Conservation (phyloP, 2,113 vertebrate genomes). For the Promerops cafer region DNA sequence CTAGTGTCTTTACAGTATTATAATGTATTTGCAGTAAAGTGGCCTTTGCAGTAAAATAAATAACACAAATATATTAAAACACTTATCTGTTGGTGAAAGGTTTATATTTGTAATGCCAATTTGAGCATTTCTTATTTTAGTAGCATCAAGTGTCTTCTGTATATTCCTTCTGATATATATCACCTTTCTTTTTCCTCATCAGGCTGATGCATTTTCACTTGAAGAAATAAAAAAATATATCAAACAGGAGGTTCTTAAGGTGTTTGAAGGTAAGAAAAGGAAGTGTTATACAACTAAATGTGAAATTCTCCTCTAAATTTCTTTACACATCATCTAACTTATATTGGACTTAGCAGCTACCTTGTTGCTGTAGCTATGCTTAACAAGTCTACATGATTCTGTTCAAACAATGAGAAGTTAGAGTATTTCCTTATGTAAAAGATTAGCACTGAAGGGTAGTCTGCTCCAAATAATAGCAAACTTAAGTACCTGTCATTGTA, state of each 20-base stretch:
- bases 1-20: background rate
- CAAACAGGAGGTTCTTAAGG: slow-evolving; percentile 84
- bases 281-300: background rate
- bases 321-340: background rate
- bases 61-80: background rate
- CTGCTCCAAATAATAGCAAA: background rate
- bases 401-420: background rate
- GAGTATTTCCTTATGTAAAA: background rate
- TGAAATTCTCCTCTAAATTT: background rate
- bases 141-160: background rate
- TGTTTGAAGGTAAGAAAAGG: slow-evolving; percentile 89
- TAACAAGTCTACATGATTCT: background rate
- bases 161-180: background rate
- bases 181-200: background rate
- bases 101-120: background rate
- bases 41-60: background rate
- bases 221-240: slow-evolving; percentile 92
- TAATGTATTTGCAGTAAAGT: background rate
- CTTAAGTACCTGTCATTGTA: background rate
- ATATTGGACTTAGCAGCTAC: background rate
- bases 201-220: slow-evolving; percentile 81
- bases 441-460: background rate
- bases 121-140: background rate
- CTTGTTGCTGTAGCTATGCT: background rate
- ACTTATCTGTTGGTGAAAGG: background rate